Base-by-base conservation (phyloP, 2,888 invertebrate genomes). In the Polydrusus pterygomalis region DNA sequence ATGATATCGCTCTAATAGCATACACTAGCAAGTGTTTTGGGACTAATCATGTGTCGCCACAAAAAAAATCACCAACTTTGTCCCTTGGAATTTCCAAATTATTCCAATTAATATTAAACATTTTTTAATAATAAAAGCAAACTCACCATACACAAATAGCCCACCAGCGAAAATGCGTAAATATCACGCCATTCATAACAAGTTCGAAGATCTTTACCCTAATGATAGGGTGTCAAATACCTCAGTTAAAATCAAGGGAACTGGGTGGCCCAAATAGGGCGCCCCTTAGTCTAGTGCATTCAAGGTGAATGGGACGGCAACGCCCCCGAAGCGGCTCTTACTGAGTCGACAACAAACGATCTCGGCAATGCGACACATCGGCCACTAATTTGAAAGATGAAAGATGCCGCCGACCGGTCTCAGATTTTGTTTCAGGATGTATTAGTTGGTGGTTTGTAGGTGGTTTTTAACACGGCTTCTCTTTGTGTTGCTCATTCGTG, bases 301-400 rank as follows among this genome's bases (percentile, higher is more conserved):
- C 67, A 77, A 77, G 77, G 77, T 77, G 77, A 74, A 76, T 68
- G 63, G 51, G 54, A 63, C 45, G n/a, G 72, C 47, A 69, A 49
- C 72, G 72, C 76, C 76, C 68, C 63, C 72, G 62, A 65, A 38
- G 20, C 54, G 49, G 68, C 60, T 30, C 70, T 49, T 68, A 62
- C 49, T 72, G 69, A 69, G 40, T 62, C 67, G 64, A 60, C 67
- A 72, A 72, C 47, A 68, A 72, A 69, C 63, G 62, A 68, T 67
- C 65, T 70, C 49, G 74, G 70, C 75, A 78, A 75, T 78, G 78
- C 75, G 75, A 76, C 72, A 73, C 75, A 77, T 74, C 75, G 74
- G 72, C 72, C 75, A 69, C 77, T 74, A 78, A 77, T 77, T 75
- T 70, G 75, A 69, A 47, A 77, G 73, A 75, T 75, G 54, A 78